A percentile compares a stretch with the other conserved stretches of the same genome.
Evolutionary conservation across 2,113 vertebrate species (phyloP).

Genomic region (Clarias macrocephalus): DNA sequence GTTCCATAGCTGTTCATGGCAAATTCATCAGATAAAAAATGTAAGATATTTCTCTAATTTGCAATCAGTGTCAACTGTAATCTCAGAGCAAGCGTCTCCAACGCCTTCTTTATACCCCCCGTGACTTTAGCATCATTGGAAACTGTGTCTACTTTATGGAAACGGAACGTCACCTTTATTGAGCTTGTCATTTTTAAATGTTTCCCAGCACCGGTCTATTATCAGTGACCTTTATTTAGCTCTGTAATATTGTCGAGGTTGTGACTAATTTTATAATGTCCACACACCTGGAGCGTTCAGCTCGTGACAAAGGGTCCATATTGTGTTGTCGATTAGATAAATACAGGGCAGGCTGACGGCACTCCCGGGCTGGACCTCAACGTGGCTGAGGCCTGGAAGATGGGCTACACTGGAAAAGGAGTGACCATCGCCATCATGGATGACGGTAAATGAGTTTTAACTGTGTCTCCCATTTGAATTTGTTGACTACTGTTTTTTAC

Average conservation of each 20-base stretch:
- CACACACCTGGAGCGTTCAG: slow-evolving; percentile 47
- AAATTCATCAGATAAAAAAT: slow-evolving; percentile 16
- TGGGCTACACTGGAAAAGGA: slow-evolving; percentile 95
- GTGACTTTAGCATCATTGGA: slow-evolving; percentile 53
- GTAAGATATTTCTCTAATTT: slow-evolving; percentile 45
- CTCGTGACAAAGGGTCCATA: slow-evolving; percentile 59
- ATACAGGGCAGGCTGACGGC: slow-evolving; percentile 97
- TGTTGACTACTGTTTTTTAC: neutral
- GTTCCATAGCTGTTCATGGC: neutral
- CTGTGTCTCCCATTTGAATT: too few species aligned
- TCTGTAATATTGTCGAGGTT: slow-evolving; percentile 12
- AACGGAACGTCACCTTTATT: slow-evolving; percentile 49
- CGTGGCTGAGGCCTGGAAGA: slow-evolving; percentile 95
- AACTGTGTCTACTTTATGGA: slow-evolving; percentile 38
- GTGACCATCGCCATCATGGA: slow-evolving; percentile 99
- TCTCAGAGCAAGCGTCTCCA: neutral
- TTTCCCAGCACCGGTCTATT: slow-evolving; percentile 40
- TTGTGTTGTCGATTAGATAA: slow-evolving; percentile 83
- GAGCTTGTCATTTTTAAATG: slow-evolving; percentile 48
- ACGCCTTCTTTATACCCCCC: slow-evolving; percentile 34
- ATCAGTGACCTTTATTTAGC: slow-evolving; percentile 66
- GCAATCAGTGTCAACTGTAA: neutral
- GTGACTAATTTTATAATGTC: slow-evolving; percentile 55
- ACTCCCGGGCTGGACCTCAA: slow-evolving; percentile 97
- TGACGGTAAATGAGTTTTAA: slow-evolving; percentile 81